Evolutionary conservation across 2,888 invertebrate genomes (phyloP).

Genomic region (Polydrusus pterygomalis): DNA sequence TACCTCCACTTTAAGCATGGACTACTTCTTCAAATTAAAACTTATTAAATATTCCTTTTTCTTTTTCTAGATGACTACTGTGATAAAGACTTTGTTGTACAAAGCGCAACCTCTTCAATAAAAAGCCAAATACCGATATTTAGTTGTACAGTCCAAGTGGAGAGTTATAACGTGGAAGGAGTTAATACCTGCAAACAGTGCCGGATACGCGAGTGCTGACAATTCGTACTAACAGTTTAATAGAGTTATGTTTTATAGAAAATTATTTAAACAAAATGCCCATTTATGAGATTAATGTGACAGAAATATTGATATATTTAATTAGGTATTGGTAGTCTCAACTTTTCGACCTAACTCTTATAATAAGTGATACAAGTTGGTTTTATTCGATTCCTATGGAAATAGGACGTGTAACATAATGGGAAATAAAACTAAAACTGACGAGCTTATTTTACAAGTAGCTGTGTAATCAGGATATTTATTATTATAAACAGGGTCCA

Average conservation of each 20-base stretch:
- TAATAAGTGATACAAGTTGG: background rate
- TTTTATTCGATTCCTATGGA: background rate
- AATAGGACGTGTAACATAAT: too few relatives aligned
- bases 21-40: too few relatives aligned
- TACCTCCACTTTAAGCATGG: too few relatives aligned
- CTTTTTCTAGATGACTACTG: constrained; percentile 70
- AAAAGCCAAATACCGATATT: constrained; percentile 71
- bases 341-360: background rate
- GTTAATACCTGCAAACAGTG: constrained; percentile 65
- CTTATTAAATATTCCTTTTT: too few relatives aligned
- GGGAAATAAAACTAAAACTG: too few relatives aligned
- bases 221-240: background rate
- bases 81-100: constrained; percentile 73
- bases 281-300: constrained; percentile 3
- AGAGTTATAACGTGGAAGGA: constrained; percentile 71
- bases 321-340: background rate
- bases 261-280: background rate
- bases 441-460: too few relatives aligned
- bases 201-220: constrained; percentile 53
- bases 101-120: constrained; percentile 71
- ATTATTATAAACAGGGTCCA: too few relatives aligned
- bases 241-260: constrained; percentile 15
- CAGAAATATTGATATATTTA: background rate
- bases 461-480: too few relatives aligned
- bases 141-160: constrained; percentile 74